Conservation (phyloP, 2,888 invertebrate genomes). For the Phymatocera aterrima region DNA sequence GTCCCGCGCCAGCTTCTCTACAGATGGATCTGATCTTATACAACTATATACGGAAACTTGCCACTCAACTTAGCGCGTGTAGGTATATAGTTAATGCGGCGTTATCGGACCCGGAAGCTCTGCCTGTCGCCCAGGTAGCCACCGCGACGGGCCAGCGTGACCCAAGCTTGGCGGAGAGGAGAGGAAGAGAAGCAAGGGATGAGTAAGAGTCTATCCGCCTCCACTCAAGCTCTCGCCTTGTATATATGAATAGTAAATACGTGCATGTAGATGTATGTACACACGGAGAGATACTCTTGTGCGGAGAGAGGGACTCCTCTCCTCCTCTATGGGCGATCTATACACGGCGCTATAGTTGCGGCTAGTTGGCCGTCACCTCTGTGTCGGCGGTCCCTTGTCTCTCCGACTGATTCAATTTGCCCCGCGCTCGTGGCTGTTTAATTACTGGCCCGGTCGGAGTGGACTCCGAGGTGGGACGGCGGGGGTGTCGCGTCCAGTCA, state of each 20-base stretch:
- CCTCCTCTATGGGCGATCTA: conserved; percentile 3
- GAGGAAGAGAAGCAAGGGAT: conserved; percentile 6
- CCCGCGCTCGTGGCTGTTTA: conserved; percentile 73
- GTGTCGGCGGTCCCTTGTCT: conserved; percentile 73
- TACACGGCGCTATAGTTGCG: conserved; percentile 68
- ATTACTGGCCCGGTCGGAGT: conserved; percentile 71
- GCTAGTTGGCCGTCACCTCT: conserved; percentile 74
- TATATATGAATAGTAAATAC: background rate
- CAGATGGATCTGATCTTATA: background rate
- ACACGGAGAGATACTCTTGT: background rate
- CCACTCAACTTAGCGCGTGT: conserved; percentile 24
- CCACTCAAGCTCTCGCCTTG: background rate
- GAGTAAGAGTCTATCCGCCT: conserved; percentile 28
- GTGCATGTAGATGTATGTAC: background rate
- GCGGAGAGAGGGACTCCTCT: background rate
- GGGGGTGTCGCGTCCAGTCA: conserved; percentile 46
- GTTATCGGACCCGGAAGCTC: conserved; percentile 30
- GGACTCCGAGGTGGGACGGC: conserved; percentile 60
- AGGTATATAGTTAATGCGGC: conserved; percentile 21
- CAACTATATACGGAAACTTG: conserved; percentile 17
- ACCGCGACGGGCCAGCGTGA: conserved; percentile 6
- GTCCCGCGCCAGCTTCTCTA: background rate
- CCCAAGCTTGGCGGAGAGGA: conserved; percentile 9
- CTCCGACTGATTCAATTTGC: conserved; percentile 74
- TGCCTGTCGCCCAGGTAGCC: conserved; percentile 28